Evolutionary conservation across 2,113 vertebrate species (phyloP), one percentile per base, ranked within the genome.

Genomic region (Phrynosoma platyrhinos): DNA sequence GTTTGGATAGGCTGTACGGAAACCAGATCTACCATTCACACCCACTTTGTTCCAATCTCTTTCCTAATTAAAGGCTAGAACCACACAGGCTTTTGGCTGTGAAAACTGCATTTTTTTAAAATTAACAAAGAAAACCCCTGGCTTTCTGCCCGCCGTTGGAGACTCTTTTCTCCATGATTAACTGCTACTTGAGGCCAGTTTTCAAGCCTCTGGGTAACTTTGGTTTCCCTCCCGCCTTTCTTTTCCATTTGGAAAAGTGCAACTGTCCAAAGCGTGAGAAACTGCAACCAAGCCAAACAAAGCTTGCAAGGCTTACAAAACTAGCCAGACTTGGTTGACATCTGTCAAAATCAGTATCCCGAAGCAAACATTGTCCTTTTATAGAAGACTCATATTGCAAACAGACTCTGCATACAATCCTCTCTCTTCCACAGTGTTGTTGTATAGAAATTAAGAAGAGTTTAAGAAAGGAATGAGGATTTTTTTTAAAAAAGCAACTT

Each of bases 221-320:
- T 58, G 79, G 6, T 0, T 0, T 27, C 25, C 25, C 27, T 30
- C 25, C 68, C 25, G 25, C 68, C 68, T 53, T 30, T 27, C 7
- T 62, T 40, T 62, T 80, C 55, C 9, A 23, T 66, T 90, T 82
- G 36, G 14, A 83, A 83, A 88, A 30, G 9, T 36, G 16, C n/a
- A 83, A 4, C 62, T 64, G 88, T 83, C 69, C 36, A 27, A 79
- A 88, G 72, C 82, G 87, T 93, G 94, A 94, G 82, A 84, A 94
- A 91, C 68, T 18, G 89, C 90, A 84, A 85, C 92, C 4, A 0
- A 87, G 88, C 13, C 0, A 30, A 91, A 86, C n/a, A 89, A 89
- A 92, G 72, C 92, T 86, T 40, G 87, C 82, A 6, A 84, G 82
- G 66, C n/a, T 58, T 80, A 71, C 23, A 30, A 80, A 87, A 80